Conservation (phyloP, 2,888 invertebrate species). For the Priocnemis perturbator region DNA sequence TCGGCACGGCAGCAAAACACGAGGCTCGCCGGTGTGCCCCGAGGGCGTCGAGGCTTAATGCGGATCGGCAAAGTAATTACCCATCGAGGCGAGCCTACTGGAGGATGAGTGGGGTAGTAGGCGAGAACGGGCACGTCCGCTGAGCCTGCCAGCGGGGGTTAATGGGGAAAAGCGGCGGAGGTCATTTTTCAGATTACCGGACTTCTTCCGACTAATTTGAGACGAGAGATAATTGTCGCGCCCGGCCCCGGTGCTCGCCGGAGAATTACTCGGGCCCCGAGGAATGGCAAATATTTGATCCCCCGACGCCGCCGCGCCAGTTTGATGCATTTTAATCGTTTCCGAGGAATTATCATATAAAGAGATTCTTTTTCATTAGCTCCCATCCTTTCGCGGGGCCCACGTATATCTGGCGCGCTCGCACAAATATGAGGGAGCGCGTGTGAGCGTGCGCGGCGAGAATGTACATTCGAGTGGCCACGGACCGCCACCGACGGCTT, state of each 20-base stretch:
- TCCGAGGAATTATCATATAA: conserved; percentile 39
- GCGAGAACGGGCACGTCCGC: background rate
- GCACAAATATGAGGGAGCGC: background rate
- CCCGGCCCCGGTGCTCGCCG: too few species aligned
- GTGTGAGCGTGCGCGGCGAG: too few species aligned
- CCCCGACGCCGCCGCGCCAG: background rate
- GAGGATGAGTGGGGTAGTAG: too few species aligned
- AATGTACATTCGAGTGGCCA: too few species aligned
- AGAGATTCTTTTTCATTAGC: conserved; percentile 21
- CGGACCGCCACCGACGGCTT: background rate
- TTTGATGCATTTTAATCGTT: conserved; percentile 41
- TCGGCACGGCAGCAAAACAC: background rate
- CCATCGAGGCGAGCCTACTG: too few species aligned
- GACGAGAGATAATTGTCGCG: too few species aligned
- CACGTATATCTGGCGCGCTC: background rate
- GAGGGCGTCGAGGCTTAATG: background rate
- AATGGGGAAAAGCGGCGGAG: too few species aligned
- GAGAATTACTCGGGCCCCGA: too few species aligned
- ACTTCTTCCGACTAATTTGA: too few species aligned
- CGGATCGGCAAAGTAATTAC: conserved; percentile 9
- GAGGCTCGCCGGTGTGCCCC: too few species aligned
- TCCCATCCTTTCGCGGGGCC: background rate
- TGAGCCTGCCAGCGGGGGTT: too few species aligned
- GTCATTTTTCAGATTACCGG: too few species aligned
- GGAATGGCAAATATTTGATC: conserved; percentile 9